Evolutionary conservation across 2,888 invertebrate species (phyloP), one percentile per base, ranked within the genome.

Genomic region (Amiota minor): DNA sequence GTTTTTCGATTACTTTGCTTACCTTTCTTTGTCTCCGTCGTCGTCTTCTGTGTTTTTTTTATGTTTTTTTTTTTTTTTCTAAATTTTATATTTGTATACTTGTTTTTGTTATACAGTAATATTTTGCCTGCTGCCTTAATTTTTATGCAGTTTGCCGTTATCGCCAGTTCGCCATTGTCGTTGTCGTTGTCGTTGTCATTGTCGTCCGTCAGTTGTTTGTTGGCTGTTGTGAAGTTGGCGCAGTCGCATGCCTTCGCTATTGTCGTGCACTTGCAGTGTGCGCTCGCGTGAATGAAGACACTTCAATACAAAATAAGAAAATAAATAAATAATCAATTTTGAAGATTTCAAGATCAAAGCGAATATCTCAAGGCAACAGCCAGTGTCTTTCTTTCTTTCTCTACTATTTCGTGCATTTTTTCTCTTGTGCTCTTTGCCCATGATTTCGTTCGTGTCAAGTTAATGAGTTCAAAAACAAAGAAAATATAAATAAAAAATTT

Each of bases 211-310:
- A n/a, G 47, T 18, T 16, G 53, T 50, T 18, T 16, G 53, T 50
- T 50, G 53, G n/a, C 53, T 12, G 2, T 50, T 9, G 53, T 50
- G 74, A 70, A 72, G 73, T 77, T 73, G 74, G 70, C 76, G 78
- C 83, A 86, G 86, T 83, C 83, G 82, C 83, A 75, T 50, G 73
- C 78, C 73, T 73, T 69, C 78, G 81, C 75, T 81, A 83, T 76
- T 77, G 53, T 71, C 20, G 71, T 76, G 76, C 71, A 71, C 65
- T 71, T 62, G 62, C 35, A 62, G 75, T 35, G 35, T 35, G 59
- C 73, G 74, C 73, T 67, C 72, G 72, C 16, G 62, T 53, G 53
- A 53, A 53, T n/a, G 16, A n/a, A 53, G 16, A 53, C 14, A 53
- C 14, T 53, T 12, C 14, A 53, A n/a, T 53, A 53, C 14, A 62